Evolutionary conservation across 2,797 vertebrate species (phyloP).

Genomic region (Spinus pinus): DNA sequence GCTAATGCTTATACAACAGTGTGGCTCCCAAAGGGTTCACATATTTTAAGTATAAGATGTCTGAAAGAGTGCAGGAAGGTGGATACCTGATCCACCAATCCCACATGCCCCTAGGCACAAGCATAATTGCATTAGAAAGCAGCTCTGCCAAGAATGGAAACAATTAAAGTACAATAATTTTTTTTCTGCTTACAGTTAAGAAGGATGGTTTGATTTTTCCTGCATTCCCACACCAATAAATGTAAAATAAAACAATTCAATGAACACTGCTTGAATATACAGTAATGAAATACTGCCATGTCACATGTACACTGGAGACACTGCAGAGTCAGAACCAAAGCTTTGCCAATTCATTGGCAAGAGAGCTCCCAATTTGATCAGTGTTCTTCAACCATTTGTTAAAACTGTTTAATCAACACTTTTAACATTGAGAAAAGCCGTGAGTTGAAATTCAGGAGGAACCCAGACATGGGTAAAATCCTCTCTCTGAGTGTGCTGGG

Average conservation of each 20-base stretch:
- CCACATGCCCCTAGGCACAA: background rate
- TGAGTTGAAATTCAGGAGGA: background rate
- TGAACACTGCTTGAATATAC: background rate
- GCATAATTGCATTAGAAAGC: background rate
- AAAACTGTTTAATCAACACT: background rate
- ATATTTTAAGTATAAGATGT: background rate
- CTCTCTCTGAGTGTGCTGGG: background rate
- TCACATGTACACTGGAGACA: fast-evolving
- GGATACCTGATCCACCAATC: background rate
- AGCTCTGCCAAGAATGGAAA: conserved; percentile 25
- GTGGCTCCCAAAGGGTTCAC: background rate
- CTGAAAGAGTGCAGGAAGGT: background rate
- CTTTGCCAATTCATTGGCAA: background rate
- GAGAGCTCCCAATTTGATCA: background rate
- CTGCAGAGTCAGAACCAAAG: background rate
- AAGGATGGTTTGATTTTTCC: background rate
- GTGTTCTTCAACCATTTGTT: background rate
- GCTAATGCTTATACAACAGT: background rate
- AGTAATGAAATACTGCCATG: background rate
- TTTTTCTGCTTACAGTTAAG: background rate
- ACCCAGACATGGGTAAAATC: background rate
- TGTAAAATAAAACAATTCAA: background rate
- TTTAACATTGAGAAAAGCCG: background rate
- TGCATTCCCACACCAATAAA: background rate
- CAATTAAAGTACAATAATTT: conserved; percentile 9